phyloP scores from a whole-genome alignment of 2,113 vertebrate species.

The Pituophis catenifer region DNA sequence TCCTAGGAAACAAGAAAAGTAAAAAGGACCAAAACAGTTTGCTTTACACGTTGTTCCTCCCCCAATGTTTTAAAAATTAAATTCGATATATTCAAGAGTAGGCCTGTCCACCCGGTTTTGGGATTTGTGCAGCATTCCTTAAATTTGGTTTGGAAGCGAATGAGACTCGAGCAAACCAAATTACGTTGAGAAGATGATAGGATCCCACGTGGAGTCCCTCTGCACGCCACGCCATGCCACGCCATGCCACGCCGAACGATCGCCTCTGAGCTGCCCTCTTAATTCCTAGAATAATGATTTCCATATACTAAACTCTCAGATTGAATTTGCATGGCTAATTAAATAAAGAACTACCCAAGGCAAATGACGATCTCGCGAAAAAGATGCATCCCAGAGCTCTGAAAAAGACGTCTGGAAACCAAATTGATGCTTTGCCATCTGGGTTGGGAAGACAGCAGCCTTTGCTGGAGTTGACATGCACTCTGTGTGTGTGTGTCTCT shows the following conservation, averaged over 20 bases:
- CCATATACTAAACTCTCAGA: constrained; percentile 28
- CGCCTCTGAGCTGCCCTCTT: constrained; percentile 44
- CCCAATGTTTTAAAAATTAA: not conserved
- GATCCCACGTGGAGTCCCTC: not conserved
- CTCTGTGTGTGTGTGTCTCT: not conserved
- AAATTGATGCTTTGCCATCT: not conserved
- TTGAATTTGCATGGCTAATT: constrained; percentile 40
- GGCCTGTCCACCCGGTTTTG: too few species aligned
- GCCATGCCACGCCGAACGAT: accelerated
- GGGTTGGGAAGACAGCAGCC: not conserved
- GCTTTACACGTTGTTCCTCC: not conserved
- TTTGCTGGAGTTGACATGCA: not conserved
- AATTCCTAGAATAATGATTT: constrained; percentile 36
- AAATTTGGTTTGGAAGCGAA: not conserved
- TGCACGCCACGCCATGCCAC: accelerated
- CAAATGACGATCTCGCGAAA: accelerated
- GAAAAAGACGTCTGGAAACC: not conserved
- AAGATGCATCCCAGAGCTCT: constrained; percentile 7
- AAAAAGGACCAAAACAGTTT: not conserved
- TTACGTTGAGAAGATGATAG: not conserved
- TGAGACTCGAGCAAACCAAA: not conserved
- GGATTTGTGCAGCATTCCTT: not conserved
- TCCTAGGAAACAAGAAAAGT: not conserved
- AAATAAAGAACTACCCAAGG: constrained; percentile 49
- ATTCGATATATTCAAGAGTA: not conserved